Conservation (phyloP, 2,888 invertebrate genomes). For the Drosophila monieri region DNA sequence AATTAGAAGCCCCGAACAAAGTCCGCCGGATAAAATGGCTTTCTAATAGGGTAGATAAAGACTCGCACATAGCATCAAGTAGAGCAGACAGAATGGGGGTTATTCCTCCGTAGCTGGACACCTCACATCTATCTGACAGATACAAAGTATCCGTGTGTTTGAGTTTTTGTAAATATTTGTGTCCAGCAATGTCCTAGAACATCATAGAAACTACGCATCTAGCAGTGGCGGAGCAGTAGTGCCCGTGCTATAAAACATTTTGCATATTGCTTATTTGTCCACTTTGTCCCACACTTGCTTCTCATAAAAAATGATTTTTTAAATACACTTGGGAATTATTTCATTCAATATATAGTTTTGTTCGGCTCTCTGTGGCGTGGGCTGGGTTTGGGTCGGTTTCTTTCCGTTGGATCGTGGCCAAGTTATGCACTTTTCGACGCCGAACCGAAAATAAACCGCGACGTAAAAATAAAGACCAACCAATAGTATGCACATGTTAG, state of each 20-base stretch:
- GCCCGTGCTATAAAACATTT: conserved; percentile 28
- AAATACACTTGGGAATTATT: conserved; percentile 48
- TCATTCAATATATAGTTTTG: conserved; percentile 11
- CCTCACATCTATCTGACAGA: too few species aligned
- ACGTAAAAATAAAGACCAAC: conserved; percentile 37
- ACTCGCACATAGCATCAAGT: too few species aligned
- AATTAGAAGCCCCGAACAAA: conserved; percentile 18
- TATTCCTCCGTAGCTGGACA: too few species aligned
- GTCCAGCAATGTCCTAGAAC: neutral
- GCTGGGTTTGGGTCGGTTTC: conserved; percentile 22
- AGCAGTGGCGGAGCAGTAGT: neutral
- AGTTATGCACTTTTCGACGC: conserved; percentile 73
- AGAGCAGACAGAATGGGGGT: too few species aligned
- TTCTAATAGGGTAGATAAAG: neutral
- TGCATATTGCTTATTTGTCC: conserved; percentile 48
- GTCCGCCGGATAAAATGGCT: conserved; percentile 43
- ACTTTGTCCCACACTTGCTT: conserved; percentile 63
- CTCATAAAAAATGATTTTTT: conserved; percentile 73
- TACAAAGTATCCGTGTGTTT: too few species aligned
- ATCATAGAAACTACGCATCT: neutral
- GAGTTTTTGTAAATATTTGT: neutral
- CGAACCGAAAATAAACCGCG: conserved; percentile 66
- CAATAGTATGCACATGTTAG: conserved; percentile 12
- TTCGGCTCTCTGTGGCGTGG: conserved; percentile 22
- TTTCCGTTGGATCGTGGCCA: conserved; percentile 68